A percentile compares a stretch with the other conserved stretches of the same genome.
Conservation (phyloP, 1,140 invertebrate genomes). For the Neomicropteryx cornuta region DNA sequence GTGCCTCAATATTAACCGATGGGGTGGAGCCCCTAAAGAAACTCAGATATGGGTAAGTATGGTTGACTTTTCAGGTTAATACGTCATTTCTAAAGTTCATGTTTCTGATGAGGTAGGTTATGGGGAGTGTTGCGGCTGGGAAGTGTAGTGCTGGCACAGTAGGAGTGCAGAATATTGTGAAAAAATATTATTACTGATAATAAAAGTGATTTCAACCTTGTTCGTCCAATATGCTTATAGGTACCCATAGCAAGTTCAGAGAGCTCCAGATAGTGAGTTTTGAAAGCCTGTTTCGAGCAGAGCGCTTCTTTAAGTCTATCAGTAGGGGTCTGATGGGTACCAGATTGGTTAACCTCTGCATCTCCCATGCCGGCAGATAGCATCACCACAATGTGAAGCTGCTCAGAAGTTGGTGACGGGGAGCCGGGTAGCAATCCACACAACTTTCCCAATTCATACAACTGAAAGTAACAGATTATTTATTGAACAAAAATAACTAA, state of each 20-base stretch:
- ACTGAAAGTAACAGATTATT: slow-evolving; percentile 45
- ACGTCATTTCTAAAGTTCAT: no score
- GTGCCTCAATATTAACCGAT: no score
- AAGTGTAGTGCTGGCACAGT: no score
- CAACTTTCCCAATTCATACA: slow-evolving; percentile 75
- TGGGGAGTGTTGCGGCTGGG: no score
- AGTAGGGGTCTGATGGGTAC: slow-evolving; percentile 52
- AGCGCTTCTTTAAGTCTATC: slow-evolving; percentile 84
- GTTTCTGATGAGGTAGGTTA: no score
- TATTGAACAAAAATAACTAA: no score
- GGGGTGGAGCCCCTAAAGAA: no score
- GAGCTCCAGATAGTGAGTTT: slow-evolving; percentile 84
- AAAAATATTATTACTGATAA: no score
- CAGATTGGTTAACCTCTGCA: slow-evolving; percentile 29
- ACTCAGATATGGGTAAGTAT: no score
- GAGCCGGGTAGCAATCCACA: slow-evolving; percentile 84
- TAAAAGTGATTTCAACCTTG: no score
- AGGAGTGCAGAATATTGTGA: no score
- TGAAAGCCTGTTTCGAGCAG: slow-evolving; percentile 80
- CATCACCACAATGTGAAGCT: slow-evolving; percentile 81
- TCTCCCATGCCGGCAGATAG: slow-evolving; percentile 84
- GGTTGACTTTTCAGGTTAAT: no score
- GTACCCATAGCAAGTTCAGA: slow-evolving; percentile 93
- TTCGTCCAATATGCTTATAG: slow-evolving; percentile 86
- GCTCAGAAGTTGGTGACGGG: slow-evolving; percentile 68